Evolutionary conservation across 2,797 vertebrate genomes (phyloP).

Genomic region (Peromyscus nudipes): DNA sequence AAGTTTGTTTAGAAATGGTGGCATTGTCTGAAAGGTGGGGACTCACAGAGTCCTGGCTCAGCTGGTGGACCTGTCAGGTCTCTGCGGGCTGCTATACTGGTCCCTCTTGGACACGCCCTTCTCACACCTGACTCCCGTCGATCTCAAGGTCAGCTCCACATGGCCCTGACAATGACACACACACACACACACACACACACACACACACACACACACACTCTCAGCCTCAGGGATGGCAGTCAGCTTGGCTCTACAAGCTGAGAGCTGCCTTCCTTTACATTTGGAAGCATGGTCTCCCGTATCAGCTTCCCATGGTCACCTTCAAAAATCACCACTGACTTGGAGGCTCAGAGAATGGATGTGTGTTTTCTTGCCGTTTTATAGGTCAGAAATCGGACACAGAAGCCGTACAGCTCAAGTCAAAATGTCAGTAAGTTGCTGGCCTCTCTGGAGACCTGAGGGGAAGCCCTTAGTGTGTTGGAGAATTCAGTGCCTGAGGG

Average conservation of each 20-base stretch:
- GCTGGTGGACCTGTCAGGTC: not conserved
- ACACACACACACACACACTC: not conserved
- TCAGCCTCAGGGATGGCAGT: no score
- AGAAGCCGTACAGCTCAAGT: not conserved
- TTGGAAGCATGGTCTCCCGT: not conserved
- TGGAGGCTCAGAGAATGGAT: fast-evolving
- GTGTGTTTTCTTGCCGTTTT: not conserved
- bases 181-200: not conserved
- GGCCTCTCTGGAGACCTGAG: not conserved
- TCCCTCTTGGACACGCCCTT: not conserved
- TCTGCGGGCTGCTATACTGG: not conserved
- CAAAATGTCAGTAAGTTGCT: fast-evolving
- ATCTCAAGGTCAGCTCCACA: not conserved
- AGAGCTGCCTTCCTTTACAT: not conserved
- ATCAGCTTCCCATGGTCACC: not conserved
- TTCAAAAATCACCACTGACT: no score
- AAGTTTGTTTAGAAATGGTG: not conserved
- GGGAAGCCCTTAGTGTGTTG: not conserved
- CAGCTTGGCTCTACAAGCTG: no score
- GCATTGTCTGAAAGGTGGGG: fast-evolving
- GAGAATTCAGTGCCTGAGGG: not conserved
- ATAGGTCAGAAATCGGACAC: not conserved
- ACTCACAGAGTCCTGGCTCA: not conserved
- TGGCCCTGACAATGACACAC: not conserved
- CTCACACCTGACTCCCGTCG: not conserved